Base-by-base conservation (phyloP, 2,888 invertebrate genomes). In the Ophion slaviceki region DNA sequence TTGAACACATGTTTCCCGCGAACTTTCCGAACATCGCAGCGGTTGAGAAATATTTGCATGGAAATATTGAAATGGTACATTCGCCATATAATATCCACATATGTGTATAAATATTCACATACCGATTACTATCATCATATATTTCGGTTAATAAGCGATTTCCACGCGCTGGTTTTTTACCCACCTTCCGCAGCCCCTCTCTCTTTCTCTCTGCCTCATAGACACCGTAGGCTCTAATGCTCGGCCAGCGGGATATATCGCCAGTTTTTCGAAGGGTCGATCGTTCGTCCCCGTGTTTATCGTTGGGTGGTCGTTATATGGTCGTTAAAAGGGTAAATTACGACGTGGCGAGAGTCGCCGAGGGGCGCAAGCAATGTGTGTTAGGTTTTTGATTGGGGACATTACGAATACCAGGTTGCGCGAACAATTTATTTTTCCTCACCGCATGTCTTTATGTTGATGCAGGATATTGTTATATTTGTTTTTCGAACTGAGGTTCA, bases 301-400 rank as follows among this genome's bases (percentile, higher is more conserved):
- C 76, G 86, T 79, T 28, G 64, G 59, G 59, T 70, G 59, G 77
- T 59, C 80, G 80, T 87, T 85, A 83, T 84, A 83, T 81, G 81
- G 75, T 87, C 87, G 85, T 87, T 87, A 83, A 87, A 80, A 53
- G 81, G 80, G 59, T 80, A 76, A 87, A 85, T 87, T 85, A 87
- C 85, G 85, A 84, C 71, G 80, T 82, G 81, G 78, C 79, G 81
- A 79, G 68, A 75, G 62, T 74, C 74, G 74, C 61, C 71, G 80
- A 66, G 72, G 62, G 80, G 32, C 71, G 70, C 57, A 32, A 72
- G 17, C 11, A 32, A 57, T 28, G 17, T 36, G 62, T 45, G 70
- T 17, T 32, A 59, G 47, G 75, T 62, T 75, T 45, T 61, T 40
- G 76, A 53, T 28, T 47, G n/a, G 36, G 24, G 53, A 47, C 53